These are phyloP conservation scores for Prolemur simus DNA, from an alignment of 2,113 vertebrate species.

Conservation along the genomic window DNA sequence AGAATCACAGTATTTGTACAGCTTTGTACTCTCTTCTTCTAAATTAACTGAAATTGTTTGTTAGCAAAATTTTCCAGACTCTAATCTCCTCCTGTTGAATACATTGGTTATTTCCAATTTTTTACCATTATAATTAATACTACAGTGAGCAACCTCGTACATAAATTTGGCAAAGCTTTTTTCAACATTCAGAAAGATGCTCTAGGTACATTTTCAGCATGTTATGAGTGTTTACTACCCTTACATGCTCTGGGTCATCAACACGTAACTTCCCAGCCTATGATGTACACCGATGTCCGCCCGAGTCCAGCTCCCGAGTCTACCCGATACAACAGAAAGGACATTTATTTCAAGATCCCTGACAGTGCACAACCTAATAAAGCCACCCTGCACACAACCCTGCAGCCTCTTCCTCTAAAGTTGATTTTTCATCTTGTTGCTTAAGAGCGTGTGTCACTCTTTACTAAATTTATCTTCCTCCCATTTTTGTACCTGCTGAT, in stretches of 20 bases:
- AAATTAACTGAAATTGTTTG: slow-evolving; percentile 18
- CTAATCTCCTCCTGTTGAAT: not conserved
- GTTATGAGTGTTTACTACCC: not conserved
- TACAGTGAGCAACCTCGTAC: not conserved
- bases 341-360: not conserved
- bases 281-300: not conserved
- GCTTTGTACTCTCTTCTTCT: not conserved
- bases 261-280: not conserved
- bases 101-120: not conserved
- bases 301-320: too few relatives aligned
- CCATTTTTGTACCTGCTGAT: not conserved
- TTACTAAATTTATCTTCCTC: not conserved
- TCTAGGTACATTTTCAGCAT: not conserved
- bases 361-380: not conserved
- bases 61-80: slow-evolving; percentile 17
- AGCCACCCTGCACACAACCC: not conserved
- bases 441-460: not conserved
- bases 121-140: slow-evolving; percentile 9
- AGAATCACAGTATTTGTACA: not conserved
- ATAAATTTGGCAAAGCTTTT: not conserved
- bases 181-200: not conserved
- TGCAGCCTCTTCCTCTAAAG: not conserved
- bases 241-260: not conserved
- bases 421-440: not conserved
- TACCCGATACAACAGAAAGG: not conserved